A percentile compares a stretch with the other conserved stretches of the same genome.
Conservation (phyloP, 2,797 vertebrate genomes). For the Dendrocincla fuliginosa region DNA sequence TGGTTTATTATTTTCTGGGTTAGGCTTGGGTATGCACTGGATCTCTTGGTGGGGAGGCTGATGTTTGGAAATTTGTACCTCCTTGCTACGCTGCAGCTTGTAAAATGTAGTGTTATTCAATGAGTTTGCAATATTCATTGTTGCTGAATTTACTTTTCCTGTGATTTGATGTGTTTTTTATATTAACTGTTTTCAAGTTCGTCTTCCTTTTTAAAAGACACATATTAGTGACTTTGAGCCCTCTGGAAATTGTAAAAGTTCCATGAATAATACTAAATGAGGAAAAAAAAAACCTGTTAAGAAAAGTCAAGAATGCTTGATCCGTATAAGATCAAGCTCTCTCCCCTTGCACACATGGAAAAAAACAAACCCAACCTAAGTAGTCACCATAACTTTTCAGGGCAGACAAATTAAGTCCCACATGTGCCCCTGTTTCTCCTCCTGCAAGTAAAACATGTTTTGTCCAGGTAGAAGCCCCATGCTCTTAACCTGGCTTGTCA, state of each 20-base stretch:
- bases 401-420: not conserved
- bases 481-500: not conserved
- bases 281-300: not conserved
- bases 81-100: not conserved
- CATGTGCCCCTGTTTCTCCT: not conserved
- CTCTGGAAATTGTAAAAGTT: not conserved
- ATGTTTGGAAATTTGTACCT: not conserved
- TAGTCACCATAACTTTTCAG: rapidly evolving
- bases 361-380: not conserved
- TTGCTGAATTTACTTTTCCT: not conserved
- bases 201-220: not conserved
- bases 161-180: not conserved
- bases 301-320: not conserved
- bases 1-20: not conserved
- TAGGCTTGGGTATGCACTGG: not conserved
- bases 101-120: not conserved
- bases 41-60: not conserved
- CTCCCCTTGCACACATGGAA: not conserved
- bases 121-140: not conserved
- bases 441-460: not conserved
- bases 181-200: not conserved
- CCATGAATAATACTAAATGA: not conserved
- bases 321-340: not conserved
- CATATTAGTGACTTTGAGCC: not conserved
- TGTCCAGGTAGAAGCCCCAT: rapidly evolving